Percentiles rank a stretch among this genome's conserved stretches.
phyloP scores from a whole-genome alignment of 2,113 vertebrate genomes.

The Columba livia region DNA sequence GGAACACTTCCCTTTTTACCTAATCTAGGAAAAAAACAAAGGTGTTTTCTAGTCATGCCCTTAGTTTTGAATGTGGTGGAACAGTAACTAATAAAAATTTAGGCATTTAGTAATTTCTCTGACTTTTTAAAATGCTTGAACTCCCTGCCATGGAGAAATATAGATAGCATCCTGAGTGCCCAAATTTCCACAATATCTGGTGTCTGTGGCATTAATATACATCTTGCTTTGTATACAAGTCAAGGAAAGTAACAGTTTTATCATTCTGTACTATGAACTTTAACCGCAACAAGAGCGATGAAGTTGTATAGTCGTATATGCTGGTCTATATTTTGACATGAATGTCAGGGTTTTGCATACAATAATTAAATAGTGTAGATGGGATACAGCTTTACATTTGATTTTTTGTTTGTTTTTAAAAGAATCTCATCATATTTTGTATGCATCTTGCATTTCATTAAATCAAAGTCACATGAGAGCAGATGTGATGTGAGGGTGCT shows the following conservation, averaged over 20 bases:
- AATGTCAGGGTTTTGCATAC: neutral
- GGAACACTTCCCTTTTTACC: neutral
- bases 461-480: neutral
- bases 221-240: neutral
- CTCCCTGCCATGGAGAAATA: neutral
- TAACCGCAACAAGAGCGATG: neutral
- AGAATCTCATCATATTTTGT: accelerated
- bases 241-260: neutral
- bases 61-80: neutral
- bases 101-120: neutral
- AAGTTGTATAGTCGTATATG: neutral
- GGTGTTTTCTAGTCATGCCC: neutral
- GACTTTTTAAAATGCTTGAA: neutral
- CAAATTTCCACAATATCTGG: neutral
- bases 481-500: neutral
- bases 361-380: neutral
- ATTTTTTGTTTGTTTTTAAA: neutral
- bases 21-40: neutral
- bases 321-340: neutral
- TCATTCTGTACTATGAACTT: neutral
- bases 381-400: neutral
- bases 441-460: neutral
- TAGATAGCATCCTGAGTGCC: neutral
- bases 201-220: neutral
- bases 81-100: neutral